Conservation (phyloP, 2,888 invertebrate genomes). For the Lymantria monacha region DNA sequence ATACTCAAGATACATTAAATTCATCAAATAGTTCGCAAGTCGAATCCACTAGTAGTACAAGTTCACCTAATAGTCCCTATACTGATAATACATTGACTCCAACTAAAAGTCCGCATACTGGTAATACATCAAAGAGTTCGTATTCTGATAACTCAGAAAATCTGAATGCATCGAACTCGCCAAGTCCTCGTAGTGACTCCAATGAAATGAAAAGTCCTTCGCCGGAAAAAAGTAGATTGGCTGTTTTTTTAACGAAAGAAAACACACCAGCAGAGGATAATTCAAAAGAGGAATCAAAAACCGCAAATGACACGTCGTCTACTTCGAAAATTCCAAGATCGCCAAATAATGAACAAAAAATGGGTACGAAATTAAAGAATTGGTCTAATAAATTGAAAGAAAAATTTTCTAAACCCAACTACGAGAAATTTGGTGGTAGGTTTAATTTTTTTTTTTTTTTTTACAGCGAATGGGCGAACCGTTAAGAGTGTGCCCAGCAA, state of each 20-base stretch:
- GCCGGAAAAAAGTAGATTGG: background rate
- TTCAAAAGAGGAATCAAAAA: conserved; percentile 13
- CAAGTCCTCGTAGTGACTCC: background rate
- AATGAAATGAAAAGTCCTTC: background rate
- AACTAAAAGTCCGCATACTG: background rate
- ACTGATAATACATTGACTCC: background rate
- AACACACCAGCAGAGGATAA: background rate
- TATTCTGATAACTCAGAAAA: background rate
- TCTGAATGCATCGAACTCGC: background rate
- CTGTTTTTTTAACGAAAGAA: background rate
- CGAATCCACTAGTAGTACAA: background rate
- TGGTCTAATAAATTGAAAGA: conserved; percentile 41
- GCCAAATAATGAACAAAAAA: conserved; percentile 50
- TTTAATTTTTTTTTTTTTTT: conserved; percentile 16
- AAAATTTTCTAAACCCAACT: conserved; percentile 30
- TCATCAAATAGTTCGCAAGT: background rate
- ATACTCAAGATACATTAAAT: background rate
- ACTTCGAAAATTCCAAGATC: conserved; percentile 32
- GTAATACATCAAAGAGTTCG: background rate
- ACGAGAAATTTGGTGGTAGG: conserved; percentile 27
- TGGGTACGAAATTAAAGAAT: conserved; percentile 55
- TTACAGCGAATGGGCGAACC: conserved; percentile 61
- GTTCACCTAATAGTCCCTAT: background rate
- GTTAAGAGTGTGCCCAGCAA: conserved; percentile 50
- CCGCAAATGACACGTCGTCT: conserved; percentile 12